Evolutionary conservation across 2,113 vertebrate species (phyloP), one percentile per base, ranked within the genome.

Genomic region (Nestor notabilis): DNA sequence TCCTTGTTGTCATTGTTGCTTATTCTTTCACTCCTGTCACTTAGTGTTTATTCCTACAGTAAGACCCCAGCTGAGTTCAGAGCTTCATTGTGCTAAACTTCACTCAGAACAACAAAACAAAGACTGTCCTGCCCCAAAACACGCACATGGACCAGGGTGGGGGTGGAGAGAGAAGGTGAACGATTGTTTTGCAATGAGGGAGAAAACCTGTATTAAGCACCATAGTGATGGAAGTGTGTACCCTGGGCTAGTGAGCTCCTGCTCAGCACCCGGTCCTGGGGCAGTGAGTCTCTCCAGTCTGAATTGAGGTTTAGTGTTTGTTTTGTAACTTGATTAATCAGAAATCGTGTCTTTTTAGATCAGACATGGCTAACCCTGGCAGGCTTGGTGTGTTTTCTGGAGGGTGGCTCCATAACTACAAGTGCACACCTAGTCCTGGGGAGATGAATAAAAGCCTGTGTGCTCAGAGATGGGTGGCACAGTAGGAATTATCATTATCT

Each of bases 1-100:
- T 87, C 61, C 46, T 69, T 70, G 63, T 95, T 91, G 95, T 89
- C 91, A 80, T 6, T 92, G 52, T 65, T 92, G 92, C 91, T 92
- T 93, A 91, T 84, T 61, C 83, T 87, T 82, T 82, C 80, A 71
- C 74, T 91, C 47, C 56, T 61, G 61, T 76, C 89, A 83, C 90
- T 95, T 49, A 27, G 23, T 94, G 84, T 95, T 95, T 96, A 91
- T 46, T 79, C 3, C 0, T 69, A 19, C 91, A 90, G 49, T 49
- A 84, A 53, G 70, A 89, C 69, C 49, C 37, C 69, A 87, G 80
- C 87, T 70, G 83, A 95, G 61, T 89, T 96, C 83, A 95, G 80
- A 87, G 52, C 81, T 76, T 74, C 41, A 12, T 74, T 90, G 89
- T 79, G 74, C 65, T 72, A 68, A 95, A 72, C 47, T 87, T 89